Conservation (phyloP, 2,113 vertebrate genomes). For the Gracilinanus agilis region DNA sequence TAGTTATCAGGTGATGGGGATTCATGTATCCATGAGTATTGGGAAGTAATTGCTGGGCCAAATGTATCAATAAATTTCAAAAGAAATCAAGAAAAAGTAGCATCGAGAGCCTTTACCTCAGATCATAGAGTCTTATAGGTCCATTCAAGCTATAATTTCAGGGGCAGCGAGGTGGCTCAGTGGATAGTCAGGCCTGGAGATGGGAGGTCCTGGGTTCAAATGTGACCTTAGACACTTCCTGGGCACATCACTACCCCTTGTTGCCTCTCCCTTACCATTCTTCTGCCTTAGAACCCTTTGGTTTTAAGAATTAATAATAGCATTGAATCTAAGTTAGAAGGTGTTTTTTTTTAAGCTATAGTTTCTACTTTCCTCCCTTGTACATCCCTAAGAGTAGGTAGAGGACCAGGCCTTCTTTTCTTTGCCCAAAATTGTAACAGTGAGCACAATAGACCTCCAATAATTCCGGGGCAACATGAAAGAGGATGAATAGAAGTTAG, state of each 20-base stretch:
- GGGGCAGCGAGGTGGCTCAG: too few relatives aligned
- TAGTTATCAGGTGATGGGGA: neutral
- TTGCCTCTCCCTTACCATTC: too few relatives aligned
- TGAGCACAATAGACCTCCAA: neutral
- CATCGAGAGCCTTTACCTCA: too few relatives aligned
- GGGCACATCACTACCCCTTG: too few relatives aligned
- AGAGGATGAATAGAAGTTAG: neutral
- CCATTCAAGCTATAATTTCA: neutral
- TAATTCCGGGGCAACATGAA: neutral
- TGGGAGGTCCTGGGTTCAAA: too few relatives aligned
- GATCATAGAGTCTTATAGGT: neutral
- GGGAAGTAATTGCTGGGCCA: neutral
- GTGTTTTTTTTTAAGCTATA: neutral
- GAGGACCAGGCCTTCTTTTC: neutral
- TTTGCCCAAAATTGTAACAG: neutral
- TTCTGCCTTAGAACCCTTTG: too few relatives aligned
- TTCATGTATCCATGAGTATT: neutral
- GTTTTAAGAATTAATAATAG: too few relatives aligned
- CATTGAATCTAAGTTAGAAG: too few relatives aligned
- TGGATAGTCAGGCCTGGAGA: too few relatives aligned
- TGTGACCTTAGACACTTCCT: too few relatives aligned
- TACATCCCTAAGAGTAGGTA: neutral
- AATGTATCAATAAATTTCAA: neutral
- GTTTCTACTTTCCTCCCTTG: neutral
- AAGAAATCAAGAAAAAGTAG: neutral